These are phyloP conservation scores for Crotophaga sulcirostris DNA, from an alignment of 2,113 vertebrate genomes.

Conservation along the genomic window DNA sequence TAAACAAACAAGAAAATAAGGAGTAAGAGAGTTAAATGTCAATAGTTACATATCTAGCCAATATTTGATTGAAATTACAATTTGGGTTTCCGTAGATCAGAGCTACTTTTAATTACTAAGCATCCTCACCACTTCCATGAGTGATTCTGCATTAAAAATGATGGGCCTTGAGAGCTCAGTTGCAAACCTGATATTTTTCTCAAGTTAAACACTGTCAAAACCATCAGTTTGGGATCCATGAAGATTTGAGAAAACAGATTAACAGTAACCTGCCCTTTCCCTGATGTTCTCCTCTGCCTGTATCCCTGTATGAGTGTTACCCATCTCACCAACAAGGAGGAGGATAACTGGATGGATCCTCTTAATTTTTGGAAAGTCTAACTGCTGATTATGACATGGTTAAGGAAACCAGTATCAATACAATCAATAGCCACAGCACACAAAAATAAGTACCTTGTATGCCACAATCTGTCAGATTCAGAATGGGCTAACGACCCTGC, in stretches of 20 bases:
- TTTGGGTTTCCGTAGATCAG: neutral
- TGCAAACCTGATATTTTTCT: neutral
- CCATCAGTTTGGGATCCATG: neutral
- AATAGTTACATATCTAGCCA: neutral
- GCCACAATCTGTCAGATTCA: neutral
- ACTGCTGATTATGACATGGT: neutral
- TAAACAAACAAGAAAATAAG: neutral
- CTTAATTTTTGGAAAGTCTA: neutral
- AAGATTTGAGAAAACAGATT: neutral
- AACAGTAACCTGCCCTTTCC: neutral
- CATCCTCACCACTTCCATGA: neutral
- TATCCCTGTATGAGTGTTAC: neutral
- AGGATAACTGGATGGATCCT: neutral
- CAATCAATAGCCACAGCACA: neutral
- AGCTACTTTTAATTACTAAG: neutral
- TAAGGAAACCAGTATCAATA: neutral
- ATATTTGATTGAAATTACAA: neutral
- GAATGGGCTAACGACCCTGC: neutral
- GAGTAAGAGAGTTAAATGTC: neutral
- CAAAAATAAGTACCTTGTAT: neutral
- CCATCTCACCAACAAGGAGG: neutral
- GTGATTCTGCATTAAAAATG: neutral
- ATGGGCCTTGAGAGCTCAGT: neutral
- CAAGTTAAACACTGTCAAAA: neutral
- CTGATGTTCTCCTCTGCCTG: neutral